Evolutionary conservation across 2,888 invertebrate genomes (phyloP).

Genomic region (Platycheirus rosarum): DNA sequence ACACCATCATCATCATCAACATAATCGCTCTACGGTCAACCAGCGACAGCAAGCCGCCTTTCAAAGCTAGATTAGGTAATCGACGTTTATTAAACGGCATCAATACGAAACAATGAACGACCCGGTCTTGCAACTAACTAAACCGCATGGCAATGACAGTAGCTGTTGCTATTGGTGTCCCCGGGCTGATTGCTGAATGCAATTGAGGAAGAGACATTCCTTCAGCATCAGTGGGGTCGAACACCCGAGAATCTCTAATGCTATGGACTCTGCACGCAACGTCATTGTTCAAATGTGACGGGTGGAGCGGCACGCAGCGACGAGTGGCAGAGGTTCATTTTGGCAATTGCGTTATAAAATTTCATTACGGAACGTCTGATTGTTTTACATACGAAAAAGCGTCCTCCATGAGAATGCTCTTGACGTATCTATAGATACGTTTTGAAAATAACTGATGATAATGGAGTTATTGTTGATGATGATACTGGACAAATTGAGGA

Average conservation of each 20-base stretch:
- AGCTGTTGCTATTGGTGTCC: constrained; percentile 5
- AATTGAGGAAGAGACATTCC: constrained; percentile 49
- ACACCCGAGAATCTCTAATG: constrained; percentile 46
- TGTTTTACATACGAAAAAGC: constrained; percentile 31
- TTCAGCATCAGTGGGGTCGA: constrained; percentile 42
- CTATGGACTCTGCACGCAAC: constrained; percentile 12
- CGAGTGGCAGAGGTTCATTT: constrained; percentile 12
- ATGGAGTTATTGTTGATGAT: constrained; percentile 38
- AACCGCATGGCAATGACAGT: constrained; percentile 38
- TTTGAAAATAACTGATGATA: constrained; percentile 5
- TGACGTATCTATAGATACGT: too few species aligned
- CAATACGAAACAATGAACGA: constrained; percentile 70
- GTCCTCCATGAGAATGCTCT: not conserved
- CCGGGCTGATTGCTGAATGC: constrained; percentile 54
- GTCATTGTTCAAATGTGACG: constrained; percentile 38
- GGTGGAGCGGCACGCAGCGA: too few species aligned
- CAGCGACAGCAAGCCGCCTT: constrained; percentile 25
- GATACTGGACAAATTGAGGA: constrained; percentile 59
- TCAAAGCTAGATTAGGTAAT: constrained; percentile 69
- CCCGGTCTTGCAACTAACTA: constrained; percentile 30
- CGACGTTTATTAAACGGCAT: constrained; percentile 72
- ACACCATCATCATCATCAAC: constrained; percentile 20
- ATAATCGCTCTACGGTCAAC: too few species aligned
- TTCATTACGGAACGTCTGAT: constrained; percentile 35
- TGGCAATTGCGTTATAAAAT: constrained; percentile 56